Evolutionary conservation across 2,797 vertebrate species (phyloP).

Genomic region (Rhinella marina): DNA sequence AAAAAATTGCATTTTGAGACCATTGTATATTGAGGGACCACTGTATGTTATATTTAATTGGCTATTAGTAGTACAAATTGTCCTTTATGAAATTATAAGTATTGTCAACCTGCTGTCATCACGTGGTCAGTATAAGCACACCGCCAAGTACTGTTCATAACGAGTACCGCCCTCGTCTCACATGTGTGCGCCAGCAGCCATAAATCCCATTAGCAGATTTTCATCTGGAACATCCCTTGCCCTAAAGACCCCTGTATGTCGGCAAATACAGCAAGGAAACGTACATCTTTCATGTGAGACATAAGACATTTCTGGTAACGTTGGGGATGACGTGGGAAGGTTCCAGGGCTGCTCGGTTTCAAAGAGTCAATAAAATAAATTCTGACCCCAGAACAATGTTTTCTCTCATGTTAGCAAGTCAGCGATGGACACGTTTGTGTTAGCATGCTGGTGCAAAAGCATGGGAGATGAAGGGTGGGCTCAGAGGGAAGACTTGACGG

Average conservation of each 20-base stretch:
- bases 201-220: slow-evolving; percentile 46
- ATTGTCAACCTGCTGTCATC: slow-evolving; percentile 31
- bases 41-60: too few relatives aligned
- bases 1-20: too few relatives aligned
- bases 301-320: slow-evolving; percentile 44
- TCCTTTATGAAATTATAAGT: background rate
- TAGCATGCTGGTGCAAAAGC: slow-evolving; percentile 38
- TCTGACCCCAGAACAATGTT: slow-evolving; percentile 47
- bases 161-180: slow-evolving; percentile 24
- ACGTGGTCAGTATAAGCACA: slow-evolving; percentile 18
- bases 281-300: slow-evolving; percentile 29
- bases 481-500: slow-evolving; percentile 23
- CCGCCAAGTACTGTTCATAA: background rate
- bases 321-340: slow-evolving; percentile 46
- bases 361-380: slow-evolving; percentile 51
- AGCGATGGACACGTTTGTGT: slow-evolving; percentile 32
- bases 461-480: background rate
- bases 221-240: slow-evolving; percentile 19
- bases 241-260: slow-evolving; percentile 39
- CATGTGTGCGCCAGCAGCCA: slow-evolving; percentile 49
- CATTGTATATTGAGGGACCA: too few relatives aligned
- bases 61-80: too few relatives aligned
- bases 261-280: slow-evolving; percentile 28
- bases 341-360: slow-evolving; percentile 33
- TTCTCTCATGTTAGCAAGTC: slow-evolving; percentile 55